phyloP scores from a whole-genome alignment of 2,113 vertebrate genomes.

The Thryonomys swinderianus region DNA sequence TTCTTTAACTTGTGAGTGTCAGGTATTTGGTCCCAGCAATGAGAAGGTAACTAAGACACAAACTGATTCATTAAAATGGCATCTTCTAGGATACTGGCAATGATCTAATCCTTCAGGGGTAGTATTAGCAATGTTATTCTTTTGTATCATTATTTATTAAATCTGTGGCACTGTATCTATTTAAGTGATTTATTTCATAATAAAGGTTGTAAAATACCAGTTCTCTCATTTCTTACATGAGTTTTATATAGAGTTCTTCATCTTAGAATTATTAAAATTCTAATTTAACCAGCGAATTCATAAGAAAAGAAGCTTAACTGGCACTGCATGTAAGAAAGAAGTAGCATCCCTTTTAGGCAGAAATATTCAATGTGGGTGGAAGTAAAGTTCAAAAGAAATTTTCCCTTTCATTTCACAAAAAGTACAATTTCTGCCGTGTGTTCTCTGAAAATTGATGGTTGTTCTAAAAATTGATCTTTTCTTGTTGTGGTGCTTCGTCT shows the following conservation, averaged over 20 bases:
- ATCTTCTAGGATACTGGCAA: neutral
- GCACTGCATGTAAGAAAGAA: constrained; percentile 31
- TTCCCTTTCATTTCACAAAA: constrained; percentile 61
- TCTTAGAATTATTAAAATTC: constrained; percentile 26
- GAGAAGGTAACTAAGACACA: neutral
- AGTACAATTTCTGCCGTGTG: constrained; percentile 66
- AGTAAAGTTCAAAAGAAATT: constrained; percentile 77
- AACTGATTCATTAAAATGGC: neutral
- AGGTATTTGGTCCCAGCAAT: neutral
- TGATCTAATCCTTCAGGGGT: neutral
- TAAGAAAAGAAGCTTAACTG: neutral
- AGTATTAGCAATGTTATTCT: neutral
- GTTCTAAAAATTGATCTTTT: constrained; percentile 56
- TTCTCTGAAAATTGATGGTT: constrained; percentile 44
- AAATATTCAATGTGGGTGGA: constrained; percentile 49
- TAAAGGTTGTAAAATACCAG: neutral
- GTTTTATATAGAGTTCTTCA: neutral
- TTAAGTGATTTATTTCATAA: neutral
- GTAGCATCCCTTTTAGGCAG: neutral
- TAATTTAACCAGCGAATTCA: constrained; percentile 28
- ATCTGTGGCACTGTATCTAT: neutral
- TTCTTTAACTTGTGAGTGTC: neutral
- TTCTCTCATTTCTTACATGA: neutral
- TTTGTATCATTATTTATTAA: constrained; percentile 8
- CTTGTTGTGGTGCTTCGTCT: constrained; percentile 24